Conservation (phyloP, 2,797 vertebrate genomes). For the Urosaurus nigricauda region DNA sequence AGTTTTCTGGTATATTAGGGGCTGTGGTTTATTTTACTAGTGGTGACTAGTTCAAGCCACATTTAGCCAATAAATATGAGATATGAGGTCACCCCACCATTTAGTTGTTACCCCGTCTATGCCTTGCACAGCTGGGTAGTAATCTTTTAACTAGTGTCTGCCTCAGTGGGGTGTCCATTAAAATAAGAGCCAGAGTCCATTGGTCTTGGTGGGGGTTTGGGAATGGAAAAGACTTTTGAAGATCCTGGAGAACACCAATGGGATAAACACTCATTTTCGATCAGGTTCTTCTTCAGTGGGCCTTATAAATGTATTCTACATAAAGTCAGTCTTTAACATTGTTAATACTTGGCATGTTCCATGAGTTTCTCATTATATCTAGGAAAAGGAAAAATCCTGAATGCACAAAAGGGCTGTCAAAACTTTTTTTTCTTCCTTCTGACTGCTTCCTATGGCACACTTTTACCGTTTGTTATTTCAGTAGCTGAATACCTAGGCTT, state of each 20-base stretch:
- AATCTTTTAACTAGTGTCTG: slow-evolving; percentile 67
- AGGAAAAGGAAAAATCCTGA: not conserved
- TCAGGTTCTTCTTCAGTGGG: slow-evolving; percentile 15
- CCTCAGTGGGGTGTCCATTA: slow-evolving; percentile 67
- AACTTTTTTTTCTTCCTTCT: not conserved
- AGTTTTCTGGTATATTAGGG: slow-evolving; percentile 60
- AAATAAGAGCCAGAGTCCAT: slow-evolving; percentile 61
- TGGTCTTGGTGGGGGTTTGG: slow-evolving; percentile 57
- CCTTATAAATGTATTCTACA: not conserved
- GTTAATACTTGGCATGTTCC: not conserved
- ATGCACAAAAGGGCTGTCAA: not conserved
- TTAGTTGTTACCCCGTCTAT: slow-evolving; percentile 64
- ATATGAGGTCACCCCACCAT: slow-evolving; percentile 63
- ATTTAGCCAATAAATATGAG: slow-evolving; percentile 71
- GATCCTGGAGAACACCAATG: not conserved
- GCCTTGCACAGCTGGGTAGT: slow-evolving; percentile 65
- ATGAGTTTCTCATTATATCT: not conserved
- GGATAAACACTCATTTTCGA: slow-evolving; percentile 15
- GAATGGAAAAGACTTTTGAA: slow-evolving; percentile 20
- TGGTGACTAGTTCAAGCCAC: slow-evolving; percentile 69
- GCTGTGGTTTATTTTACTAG: slow-evolving; percentile 74
- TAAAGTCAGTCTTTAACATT: not conserved
- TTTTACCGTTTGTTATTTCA: not conserved
- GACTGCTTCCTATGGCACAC: not conserved
- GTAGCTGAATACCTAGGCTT: not conserved